Evolutionary conservation across 35 echinoderm and acorn worm species (phyloP).

Genomic region (Stichopus chloronotus): DNA sequence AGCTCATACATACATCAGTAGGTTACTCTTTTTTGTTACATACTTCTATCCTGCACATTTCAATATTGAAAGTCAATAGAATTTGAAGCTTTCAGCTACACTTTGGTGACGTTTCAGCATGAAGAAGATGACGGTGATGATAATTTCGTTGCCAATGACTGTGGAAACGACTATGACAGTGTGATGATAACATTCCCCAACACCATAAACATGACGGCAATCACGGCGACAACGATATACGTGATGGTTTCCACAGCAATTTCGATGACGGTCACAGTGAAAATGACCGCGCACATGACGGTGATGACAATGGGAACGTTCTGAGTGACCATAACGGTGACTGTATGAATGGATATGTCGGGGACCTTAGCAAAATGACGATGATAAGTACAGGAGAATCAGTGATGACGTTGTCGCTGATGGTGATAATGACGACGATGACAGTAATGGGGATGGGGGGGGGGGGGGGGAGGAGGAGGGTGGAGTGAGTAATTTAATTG

Average conservation of each 20-base stretch:
- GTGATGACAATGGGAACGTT: neutral
- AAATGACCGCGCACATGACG: neutral
- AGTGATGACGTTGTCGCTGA: neutral
- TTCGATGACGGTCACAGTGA: neutral
- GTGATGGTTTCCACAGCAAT: neutral
- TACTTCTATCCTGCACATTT: neutral
- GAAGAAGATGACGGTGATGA: neutral
- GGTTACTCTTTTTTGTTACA: neutral
- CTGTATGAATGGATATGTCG: neutral
- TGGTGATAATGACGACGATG: neutral
- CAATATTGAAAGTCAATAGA: neutral
- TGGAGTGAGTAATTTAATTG: neutral
- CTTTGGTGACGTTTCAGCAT: neutral
- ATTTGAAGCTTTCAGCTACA: neutral
- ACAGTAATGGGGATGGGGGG: neutral
- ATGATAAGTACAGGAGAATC: neutral
- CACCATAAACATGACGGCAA: neutral
- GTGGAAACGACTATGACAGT: no score
- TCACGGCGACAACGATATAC: neutral
- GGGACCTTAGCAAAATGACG: neutral
- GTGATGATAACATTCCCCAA: neutral
- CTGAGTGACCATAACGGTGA: neutral
- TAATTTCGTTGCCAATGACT: neutral
- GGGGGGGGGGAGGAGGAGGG: neutral
- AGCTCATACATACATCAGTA: neutral